Percentiles rank a stretch among this genome's conserved stretches.
phyloP scores from a whole-genome alignment of 30 jellyfish, hydroid and myxozoan species.

The Turritopsis dohrnii region DNA sequence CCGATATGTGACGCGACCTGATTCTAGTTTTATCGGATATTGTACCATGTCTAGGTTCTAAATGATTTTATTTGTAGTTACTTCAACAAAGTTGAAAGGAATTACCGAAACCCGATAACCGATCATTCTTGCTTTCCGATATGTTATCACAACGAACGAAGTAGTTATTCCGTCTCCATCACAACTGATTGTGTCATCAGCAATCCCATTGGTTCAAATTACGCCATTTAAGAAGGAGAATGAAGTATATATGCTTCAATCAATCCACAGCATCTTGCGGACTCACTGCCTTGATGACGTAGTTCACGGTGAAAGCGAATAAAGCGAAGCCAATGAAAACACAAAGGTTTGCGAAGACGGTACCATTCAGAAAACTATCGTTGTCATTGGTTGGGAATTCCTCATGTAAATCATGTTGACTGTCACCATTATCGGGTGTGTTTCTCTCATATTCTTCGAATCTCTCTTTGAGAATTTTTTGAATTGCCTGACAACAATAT shows the following conservation, averaged over 20 bases:
- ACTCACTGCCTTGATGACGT: slow-evolving; percentile 74
- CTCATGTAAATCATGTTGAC: slow-evolving; percentile 10
- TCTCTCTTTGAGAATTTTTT: slow-evolving; percentile 39
- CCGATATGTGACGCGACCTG: no score
- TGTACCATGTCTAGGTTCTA: no score
- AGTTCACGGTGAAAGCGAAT: slow-evolving; percentile 89
- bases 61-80: no score
- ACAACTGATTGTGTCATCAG: not conserved
- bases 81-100: no score
- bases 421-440: not conserved
- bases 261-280: slow-evolving; percentile 22
- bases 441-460: slow-evolving; percentile 39
- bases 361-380: slow-evolving; percentile 60
- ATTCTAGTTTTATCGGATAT: no score
- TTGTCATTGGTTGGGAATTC: slow-evolving; percentile 31
- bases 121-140: not conserved
- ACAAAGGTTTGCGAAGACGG: slow-evolving; percentile 90
- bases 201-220: not conserved
- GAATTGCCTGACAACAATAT: slow-evolving; percentile 42
- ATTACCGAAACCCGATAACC: no score
- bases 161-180: not conserved
- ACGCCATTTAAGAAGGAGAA: not conserved
- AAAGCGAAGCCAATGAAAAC: slow-evolving; percentile 89
- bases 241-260: not conserved
- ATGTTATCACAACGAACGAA: not conserved